Conservation (phyloP, 2,797 vertebrate genomes). For the Crocidura indochinensis region DNA sequence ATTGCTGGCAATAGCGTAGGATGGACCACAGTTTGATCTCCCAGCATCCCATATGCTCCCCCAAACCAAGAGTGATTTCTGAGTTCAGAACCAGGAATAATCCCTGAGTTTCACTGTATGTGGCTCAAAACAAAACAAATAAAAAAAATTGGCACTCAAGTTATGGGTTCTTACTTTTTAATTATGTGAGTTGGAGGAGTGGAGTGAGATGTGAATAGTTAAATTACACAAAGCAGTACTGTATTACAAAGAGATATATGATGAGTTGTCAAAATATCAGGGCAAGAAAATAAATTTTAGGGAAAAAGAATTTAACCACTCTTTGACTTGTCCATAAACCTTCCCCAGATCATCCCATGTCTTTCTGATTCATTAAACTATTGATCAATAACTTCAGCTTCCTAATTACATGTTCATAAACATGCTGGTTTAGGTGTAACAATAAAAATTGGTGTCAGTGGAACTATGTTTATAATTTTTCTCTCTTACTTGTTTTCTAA, state of each 20-base stretch:
- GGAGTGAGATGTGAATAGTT: not conserved
- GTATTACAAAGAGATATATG: not conserved
- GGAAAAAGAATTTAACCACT: not conserved
- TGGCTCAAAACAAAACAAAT: too few relatives aligned
- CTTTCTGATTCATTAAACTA: not conserved
- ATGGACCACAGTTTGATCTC: too few relatives aligned
- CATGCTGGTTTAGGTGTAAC: not conserved
- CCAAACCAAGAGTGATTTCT: too few relatives aligned
- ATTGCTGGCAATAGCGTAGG: too few relatives aligned
- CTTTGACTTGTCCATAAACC: not conserved
- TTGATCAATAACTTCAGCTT: slow-evolving; percentile 29
- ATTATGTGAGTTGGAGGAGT: not conserved
- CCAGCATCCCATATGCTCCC: too few relatives aligned
- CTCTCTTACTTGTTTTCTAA: slow-evolving; percentile 3
- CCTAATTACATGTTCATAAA: slow-evolving; percentile 10
- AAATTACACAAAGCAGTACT: not conserved
- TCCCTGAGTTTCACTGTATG: too few relatives aligned
- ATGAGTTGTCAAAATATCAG: not conserved
- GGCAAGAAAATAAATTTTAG: not conserved
- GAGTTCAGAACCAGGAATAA: too few relatives aligned
- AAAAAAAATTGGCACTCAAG: not conserved
- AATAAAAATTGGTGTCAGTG: slow-evolving; percentile 25
- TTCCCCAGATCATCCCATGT: not conserved
- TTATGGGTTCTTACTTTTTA: not conserved
- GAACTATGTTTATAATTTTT: not conserved